These are phyloP conservation scores for Xenopus borealis DNA, from an alignment of 2,113 vertebrate species.

Conservation along the genomic window DNA sequence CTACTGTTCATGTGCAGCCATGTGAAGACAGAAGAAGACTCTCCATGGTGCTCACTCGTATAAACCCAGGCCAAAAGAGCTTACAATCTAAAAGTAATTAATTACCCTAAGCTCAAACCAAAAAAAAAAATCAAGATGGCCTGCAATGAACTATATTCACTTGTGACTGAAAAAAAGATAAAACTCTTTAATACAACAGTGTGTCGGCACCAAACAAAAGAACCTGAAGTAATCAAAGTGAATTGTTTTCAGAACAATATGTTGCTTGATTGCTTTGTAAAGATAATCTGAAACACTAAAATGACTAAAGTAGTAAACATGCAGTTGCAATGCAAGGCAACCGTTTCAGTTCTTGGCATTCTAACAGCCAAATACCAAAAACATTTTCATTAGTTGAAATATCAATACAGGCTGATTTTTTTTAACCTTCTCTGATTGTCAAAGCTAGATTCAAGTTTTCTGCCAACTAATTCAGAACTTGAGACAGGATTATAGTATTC, in stretches of 20 bases:
- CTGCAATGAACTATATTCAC: too few relatives aligned
- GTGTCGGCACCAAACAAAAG: neutral
- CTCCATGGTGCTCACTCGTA: too few relatives aligned
- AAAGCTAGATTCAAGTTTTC: too few relatives aligned
- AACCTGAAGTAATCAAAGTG: constrained; percentile 23
- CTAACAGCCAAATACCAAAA: neutral
- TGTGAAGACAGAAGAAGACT: too few relatives aligned
- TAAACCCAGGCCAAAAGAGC: too few relatives aligned
- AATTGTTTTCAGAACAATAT: constrained; percentile 23
- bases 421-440: neutral
- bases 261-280: constrained; percentile 14
- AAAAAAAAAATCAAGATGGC: too few relatives aligned
- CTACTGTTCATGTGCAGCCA: too few relatives aligned
- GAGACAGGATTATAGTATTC: too few relatives aligned
- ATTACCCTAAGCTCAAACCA: too few relatives aligned
- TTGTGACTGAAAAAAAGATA: neutral
- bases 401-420: neutral
- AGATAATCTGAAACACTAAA: neutral
- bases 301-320: neutral
- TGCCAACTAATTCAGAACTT: too few relatives aligned
- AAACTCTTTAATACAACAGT: neutral
- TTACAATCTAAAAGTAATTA: too few relatives aligned
- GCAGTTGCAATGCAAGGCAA: neutral
- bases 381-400: neutral
- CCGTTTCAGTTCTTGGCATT: neutral